Evolutionary conservation across 2,113 vertebrate genomes (phyloP).

Genomic region (Monopterus albus): DNA sequence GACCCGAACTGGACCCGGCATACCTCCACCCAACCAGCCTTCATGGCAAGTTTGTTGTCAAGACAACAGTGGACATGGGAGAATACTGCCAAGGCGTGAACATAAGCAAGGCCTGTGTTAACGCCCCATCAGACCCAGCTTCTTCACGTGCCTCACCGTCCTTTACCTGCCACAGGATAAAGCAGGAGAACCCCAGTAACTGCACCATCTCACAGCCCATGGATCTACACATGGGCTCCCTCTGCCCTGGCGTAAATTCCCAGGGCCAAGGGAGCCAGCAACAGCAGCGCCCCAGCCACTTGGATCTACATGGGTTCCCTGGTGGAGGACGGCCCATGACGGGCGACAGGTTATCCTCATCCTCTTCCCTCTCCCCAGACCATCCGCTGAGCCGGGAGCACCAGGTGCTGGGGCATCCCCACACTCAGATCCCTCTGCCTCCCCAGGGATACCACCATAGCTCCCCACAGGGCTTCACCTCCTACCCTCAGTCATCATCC

Average conservation of each 20-base stretch:
- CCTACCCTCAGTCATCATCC: conserved; percentile 85
- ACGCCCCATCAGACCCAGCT: conserved; percentile 73
- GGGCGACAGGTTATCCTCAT: conserved; percentile 84
- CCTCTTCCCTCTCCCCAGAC: conserved; percentile 87
- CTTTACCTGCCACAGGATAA: conserved; percentile 88
- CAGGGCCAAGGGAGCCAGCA: conserved; percentile 81
- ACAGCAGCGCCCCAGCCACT: conserved; percentile 79
- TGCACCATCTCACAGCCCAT: conserved; percentile 85
- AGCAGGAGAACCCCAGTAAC: conserved; percentile 88
- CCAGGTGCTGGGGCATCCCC: conserved; percentile 80
- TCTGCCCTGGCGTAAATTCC: conserved; percentile 70
- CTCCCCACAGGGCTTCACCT: conserved; percentile 83
- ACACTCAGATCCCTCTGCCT: conserved; percentile 82
- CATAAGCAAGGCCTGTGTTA: conserved; percentile 83
- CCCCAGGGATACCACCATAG: conserved; percentile 85
- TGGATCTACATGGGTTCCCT: conserved; percentile 84
- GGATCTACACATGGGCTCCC: conserved; percentile 80
- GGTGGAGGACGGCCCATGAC: conserved; percentile 82
- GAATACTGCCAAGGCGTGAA: conserved; percentile 87
- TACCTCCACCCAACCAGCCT: conserved; percentile 88
- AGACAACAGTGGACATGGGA: conserved; percentile 88
- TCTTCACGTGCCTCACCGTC: conserved; percentile 59
- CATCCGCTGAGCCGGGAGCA: conserved; percentile 89
- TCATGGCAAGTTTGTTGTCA: conserved; percentile 93
- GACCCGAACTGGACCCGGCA: conserved; percentile 93